Evolutionary conservation across 2,888 invertebrate genomes (phyloP).

Genomic region (Caenorhabditis doughertyi): DNA sequence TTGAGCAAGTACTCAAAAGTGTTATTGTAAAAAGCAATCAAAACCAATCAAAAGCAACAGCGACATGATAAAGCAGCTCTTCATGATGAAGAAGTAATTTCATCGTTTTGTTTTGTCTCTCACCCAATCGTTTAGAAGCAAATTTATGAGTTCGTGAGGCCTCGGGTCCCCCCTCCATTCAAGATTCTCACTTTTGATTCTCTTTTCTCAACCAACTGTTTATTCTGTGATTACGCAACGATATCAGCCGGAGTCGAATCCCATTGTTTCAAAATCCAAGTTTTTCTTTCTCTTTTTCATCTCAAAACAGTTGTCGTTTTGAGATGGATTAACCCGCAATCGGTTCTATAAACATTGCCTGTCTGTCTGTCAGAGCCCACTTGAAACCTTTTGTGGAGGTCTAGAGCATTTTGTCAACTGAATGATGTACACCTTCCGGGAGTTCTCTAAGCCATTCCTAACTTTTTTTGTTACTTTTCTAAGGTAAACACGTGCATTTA

Average conservation of each 20-base stretch:
- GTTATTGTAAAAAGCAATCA: constrained; percentile 47
- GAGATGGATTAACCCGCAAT: constrained; percentile 62
- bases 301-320: constrained; percentile 64
- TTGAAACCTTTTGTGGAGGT: constrained; percentile 35
- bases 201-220: constrained; percentile 55
- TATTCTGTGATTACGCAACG: constrained; percentile 61
- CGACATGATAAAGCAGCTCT: constrained; percentile 53
- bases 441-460: constrained; percentile 32
- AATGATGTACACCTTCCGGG: constrained; percentile 56
- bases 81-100: constrained; percentile 42
- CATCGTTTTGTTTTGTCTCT: constrained; percentile 60
- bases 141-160: constrained; percentile 57
- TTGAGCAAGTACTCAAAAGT: constrained; percentile 50
- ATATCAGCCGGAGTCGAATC: constrained; percentile 42
- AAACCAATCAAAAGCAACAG: constrained; percentile 55
- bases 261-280: constrained; percentile 50
- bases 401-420: constrained; percentile 11
- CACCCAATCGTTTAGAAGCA: constrained; percentile 46
- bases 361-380: constrained; percentile 19
- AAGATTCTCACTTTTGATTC: constrained; percentile 28
- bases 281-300: constrained; percentile 42
- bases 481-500: constrained; percentile 40
- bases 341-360: constrained; percentile 58
- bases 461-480: constrained; percentile 50
- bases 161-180: background rate